A percentile compares a stretch with the other conserved stretches of the same genome.
Conservation (phyloP, 2,113 vertebrate genomes). For the Geococcyx californianus region DNA sequence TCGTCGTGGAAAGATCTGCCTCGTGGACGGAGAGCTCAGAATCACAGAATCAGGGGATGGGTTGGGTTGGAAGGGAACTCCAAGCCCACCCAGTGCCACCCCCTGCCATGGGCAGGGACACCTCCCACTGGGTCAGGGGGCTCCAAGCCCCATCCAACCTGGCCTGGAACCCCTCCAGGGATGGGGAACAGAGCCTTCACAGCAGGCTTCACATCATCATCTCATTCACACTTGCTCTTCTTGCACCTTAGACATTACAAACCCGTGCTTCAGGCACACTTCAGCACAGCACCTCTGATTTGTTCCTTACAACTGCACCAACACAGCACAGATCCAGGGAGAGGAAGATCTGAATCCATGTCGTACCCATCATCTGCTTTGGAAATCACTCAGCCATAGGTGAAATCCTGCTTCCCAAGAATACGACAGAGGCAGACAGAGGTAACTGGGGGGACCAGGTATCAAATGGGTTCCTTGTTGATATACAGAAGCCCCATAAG, state of each 20-base stretch:
- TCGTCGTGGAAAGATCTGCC: neutral
- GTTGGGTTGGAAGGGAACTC: too few relatives aligned
- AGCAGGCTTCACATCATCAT: neutral
- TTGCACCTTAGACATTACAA: neutral
- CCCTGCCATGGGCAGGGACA: too few relatives aligned
- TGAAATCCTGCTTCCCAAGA: neutral
- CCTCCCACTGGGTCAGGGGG: too few relatives aligned
- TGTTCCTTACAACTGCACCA: neutral
- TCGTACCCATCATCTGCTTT: neutral
- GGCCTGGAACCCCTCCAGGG: too few relatives aligned
- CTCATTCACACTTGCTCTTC: neutral
- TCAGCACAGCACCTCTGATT: neutral
- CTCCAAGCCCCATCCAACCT: too few relatives aligned
- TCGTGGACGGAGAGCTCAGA: accelerated
- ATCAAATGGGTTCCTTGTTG: accelerated
- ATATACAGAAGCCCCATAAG: neutral
- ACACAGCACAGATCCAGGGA: neutral
- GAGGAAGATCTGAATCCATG: neutral
- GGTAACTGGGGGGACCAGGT: neutral
- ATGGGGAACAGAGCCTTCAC: neutral
- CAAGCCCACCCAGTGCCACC: too few relatives aligned
- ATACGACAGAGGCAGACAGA: accelerated
- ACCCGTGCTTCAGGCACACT: neutral
- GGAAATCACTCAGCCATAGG: neutral
- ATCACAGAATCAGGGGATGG: too few relatives aligned